Evolutionary conservation across 2,888 invertebrate species (phyloP).

Genomic region (Scrobipalpa atriplicella): DNA sequence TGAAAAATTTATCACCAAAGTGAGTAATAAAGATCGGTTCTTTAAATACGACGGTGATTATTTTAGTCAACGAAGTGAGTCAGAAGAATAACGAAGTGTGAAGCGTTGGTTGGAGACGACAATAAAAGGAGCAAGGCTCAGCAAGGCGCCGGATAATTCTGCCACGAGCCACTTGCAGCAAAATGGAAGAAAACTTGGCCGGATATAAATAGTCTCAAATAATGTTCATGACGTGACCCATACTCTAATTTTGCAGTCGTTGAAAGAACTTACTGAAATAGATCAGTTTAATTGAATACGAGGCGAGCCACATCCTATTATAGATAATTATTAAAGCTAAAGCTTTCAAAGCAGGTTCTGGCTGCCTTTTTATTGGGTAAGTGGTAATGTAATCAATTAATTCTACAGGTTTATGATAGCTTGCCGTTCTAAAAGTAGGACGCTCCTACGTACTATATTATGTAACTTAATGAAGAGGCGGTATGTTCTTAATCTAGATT

Average conservation of each 20-base stretch:
- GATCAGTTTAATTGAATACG: background rate
- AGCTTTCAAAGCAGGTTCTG: background rate
- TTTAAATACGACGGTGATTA: slow-evolving; percentile 42
- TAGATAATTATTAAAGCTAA: slow-evolving; percentile 6
- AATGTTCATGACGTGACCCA: slow-evolving; percentile 68
- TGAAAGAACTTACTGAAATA: slow-evolving; percentile 21
- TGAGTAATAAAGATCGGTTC: slow-evolving; percentile 1
- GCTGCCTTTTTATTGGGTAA: background rate
- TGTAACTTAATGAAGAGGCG: slow-evolving; percentile 28
- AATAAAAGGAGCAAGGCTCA: slow-evolving; percentile 60
- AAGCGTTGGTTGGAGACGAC: slow-evolving; percentile 58
- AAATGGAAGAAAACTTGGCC: slow-evolving; percentile 69
- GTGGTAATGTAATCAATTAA: background rate
- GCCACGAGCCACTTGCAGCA: slow-evolving; percentile 58
- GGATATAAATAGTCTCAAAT: slow-evolving; percentile 61
- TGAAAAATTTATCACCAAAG: slow-evolving; percentile 3
- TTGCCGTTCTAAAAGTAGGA: slow-evolving; percentile 39
- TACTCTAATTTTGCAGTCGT: slow-evolving; percentile 69
- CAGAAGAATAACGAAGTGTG: slow-evolving; percentile 66
- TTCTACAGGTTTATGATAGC: background rate
- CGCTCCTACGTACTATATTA: slow-evolving; percentile 36
- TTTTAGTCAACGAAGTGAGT: slow-evolving; percentile 69
- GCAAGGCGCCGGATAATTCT: slow-evolving; percentile 77
- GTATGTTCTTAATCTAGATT: slow-evolving; percentile 6
- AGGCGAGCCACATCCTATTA: background rate